Percentiles rank a stretch among this genome's conserved stretches.
phyloP scores from a whole-genome alignment of 1,140 invertebrate genomes.

The Bombus sylvicola region DNA sequence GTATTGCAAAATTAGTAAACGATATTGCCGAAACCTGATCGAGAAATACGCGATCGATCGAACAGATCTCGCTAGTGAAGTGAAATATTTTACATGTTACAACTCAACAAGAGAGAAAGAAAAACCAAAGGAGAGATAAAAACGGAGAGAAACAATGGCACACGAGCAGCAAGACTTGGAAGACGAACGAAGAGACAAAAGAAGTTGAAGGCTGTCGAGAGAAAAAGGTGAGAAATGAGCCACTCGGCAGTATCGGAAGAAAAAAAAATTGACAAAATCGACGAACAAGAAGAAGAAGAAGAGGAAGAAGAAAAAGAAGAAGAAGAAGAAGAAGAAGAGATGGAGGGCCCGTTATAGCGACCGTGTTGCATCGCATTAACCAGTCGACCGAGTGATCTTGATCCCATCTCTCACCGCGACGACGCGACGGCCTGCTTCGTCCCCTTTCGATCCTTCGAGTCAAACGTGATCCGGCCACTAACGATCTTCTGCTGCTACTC shows the following conservation, averaged over 20 bases:
- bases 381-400: slow-evolving; percentile 82
- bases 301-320: background rate
- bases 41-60: background rate
- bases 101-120: too few species aligned
- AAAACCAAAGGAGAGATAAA: background rate
- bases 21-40: background rate
- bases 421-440: slow-evolving; percentile 35
- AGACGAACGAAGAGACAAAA: slow-evolving; percentile 28
- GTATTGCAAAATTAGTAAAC: background rate
- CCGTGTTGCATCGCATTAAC: slow-evolving; percentile 81
- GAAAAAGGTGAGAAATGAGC: slow-evolving; percentile 47
- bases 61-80: too few species aligned
- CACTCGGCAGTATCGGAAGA: background rate
- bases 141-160: slow-evolving; percentile 19
- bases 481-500: background rate
- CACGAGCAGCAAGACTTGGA: background rate
- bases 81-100: too few species aligned
- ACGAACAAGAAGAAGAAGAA: slow-evolving; percentile 24
- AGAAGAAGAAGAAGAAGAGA: slow-evolving; percentile 3
- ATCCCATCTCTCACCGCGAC: slow-evolving; percentile 73
- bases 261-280: slow-evolving; percentile 18
- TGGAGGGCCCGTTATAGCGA: slow-evolving; percentile 74
- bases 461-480: slow-evolving; percentile 47
- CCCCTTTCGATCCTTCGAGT: slow-evolving; percentile 7
- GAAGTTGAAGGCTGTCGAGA: slow-evolving; percentile 41